These are phyloP conservation scores for Hycleus phaleratus DNA, from an alignment of 1,140 invertebrate genomes.

Conservation along the genomic window DNA sequence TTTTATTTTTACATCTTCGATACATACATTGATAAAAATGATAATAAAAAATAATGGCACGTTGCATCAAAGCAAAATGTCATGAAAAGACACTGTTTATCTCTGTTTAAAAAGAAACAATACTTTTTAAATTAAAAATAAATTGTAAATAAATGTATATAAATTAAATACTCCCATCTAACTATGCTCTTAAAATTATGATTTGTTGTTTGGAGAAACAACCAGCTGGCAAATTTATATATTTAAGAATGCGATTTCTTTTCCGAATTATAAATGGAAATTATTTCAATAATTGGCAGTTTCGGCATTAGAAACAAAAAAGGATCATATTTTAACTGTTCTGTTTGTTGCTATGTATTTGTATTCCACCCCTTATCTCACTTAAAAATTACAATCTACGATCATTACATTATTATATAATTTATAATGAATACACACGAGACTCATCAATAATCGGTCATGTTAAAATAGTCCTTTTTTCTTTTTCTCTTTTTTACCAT, in stretches of 20 bases:
- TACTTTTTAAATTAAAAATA: neutral
- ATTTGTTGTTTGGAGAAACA: no score
- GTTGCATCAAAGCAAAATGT: conserved; percentile 28
- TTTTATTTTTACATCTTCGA: conserved; percentile 16
- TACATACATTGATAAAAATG: conserved; percentile 18
- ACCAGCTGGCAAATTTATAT: no score
- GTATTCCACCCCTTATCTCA: no score
- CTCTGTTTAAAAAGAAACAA: conserved; percentile 10
- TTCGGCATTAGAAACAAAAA: no score
- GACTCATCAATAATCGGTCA: neutral
- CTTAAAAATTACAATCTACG: no score
- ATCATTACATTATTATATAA: no score
- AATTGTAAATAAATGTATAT: conserved; percentile 1
- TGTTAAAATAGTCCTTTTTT: conserved; percentile 40
- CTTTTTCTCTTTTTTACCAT: conserved; percentile 40
- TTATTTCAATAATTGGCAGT: no score
- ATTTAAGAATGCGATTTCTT: no score
- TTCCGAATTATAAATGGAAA: no score
- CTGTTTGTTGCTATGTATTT: no score
- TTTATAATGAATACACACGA: no score
- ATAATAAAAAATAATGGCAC: conserved; percentile 30
- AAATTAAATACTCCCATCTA: conserved; percentile 17
- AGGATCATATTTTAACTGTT: no score
- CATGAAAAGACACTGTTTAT: conserved; percentile 14
- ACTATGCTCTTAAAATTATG: conserved; percentile 9